phyloP scores from a whole-genome alignment of 1,140 invertebrate species.

The Drosophila gunungcola region DNA sequence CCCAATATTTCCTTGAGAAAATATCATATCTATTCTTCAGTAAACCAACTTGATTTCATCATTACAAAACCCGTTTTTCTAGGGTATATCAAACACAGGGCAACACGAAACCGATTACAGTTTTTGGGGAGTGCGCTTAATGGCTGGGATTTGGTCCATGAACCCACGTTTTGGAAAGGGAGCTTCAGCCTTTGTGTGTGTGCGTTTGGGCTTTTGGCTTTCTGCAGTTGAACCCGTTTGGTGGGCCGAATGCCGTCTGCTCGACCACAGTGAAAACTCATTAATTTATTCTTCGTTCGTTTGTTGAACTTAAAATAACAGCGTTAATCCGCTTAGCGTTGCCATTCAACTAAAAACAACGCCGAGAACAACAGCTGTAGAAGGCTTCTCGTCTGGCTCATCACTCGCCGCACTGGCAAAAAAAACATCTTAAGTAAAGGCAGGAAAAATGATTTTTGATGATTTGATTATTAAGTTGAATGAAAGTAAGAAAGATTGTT shows the following conservation, averaged over 20 bases:
- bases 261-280: constrained; percentile 80
- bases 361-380: constrained; percentile 44
- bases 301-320: constrained; percentile 83
- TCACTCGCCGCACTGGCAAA: constrained; percentile 8
- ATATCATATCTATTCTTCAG: no score
- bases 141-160: constrained; percentile 35
- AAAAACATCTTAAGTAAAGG: no score
- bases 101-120: constrained; percentile 54
- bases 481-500: no score
- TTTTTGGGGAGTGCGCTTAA: constrained; percentile 62
- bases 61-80: neutral
- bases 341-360: constrained; percentile 77
- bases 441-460: no score
- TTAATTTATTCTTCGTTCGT: constrained; percentile 82
- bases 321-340: constrained; percentile 79
- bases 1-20: no score
- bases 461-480: no score
- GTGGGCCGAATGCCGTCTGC: constrained; percentile 37
- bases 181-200: constrained; percentile 22
- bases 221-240: constrained; percentile 70
- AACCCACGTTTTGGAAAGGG: constrained; percentile 36
- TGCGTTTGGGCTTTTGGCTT: constrained; percentile 72
- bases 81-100: constrained; percentile 17
- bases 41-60: no score
- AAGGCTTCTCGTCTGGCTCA: constrained; percentile 26